Evolutionary conservation across 2,888 invertebrate species (phyloP).

Genomic region (Pecten maximus): DNA sequence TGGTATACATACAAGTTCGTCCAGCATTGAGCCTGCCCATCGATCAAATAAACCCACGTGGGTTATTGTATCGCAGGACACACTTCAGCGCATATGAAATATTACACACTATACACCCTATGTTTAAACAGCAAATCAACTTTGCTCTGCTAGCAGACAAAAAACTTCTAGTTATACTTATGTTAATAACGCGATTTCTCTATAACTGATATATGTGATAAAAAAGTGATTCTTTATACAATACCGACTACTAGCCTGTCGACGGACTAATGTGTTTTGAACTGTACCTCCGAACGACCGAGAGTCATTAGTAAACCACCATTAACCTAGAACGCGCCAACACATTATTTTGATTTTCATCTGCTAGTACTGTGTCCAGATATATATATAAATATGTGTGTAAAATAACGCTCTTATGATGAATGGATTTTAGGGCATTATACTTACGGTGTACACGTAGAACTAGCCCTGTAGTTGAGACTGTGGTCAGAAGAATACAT

Average conservation of each 20-base stretch:
- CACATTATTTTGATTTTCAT: constrained; percentile 33
- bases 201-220: constrained; percentile 6
- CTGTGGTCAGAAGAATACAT: constrained; percentile 18
- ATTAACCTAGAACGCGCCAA: constrained; percentile 30
- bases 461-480: neutral
- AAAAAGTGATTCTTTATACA: constrained; percentile 15
- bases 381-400: neutral
- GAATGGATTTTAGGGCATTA: neutral
- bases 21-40: constrained; percentile 27
- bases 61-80: constrained; percentile 15
- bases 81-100: constrained; percentile 18
- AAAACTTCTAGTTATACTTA: constrained; percentile 28
- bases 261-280: constrained; percentile 33
- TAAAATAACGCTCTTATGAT: neutral
- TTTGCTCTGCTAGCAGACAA: neutral
- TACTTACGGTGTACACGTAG: neutral
- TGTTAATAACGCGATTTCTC: constrained; percentile 11
- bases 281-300: constrained; percentile 14
- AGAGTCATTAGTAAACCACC: constrained; percentile 24
- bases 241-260: neutral
- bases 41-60: constrained; percentile 35
- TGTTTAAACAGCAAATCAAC: constrained; percentile 30
- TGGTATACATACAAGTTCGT: constrained; percentile 2
- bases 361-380: constrained; percentile 33
- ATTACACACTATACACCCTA: neutral